phyloP scores from a whole-genome alignment of 2,888 invertebrate species.

The Drosophila kambysellisi region DNA sequence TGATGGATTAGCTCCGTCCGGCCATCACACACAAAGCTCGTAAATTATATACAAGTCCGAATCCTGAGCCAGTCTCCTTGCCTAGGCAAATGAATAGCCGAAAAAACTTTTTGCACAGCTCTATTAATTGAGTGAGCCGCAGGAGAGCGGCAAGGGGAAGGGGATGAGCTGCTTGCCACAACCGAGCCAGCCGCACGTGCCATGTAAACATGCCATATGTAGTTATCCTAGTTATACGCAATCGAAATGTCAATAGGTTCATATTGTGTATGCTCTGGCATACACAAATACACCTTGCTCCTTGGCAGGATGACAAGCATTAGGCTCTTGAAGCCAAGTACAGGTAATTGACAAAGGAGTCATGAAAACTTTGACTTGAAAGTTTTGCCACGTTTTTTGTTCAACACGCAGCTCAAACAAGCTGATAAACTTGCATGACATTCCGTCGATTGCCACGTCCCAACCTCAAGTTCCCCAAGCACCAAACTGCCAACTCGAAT shows the following conservation, averaged over 20 bases:
- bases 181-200: constrained; percentile 44
- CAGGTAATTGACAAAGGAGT: constrained; percentile 79
- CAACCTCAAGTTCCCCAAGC: constrained; percentile 32
- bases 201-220: constrained; percentile 48
- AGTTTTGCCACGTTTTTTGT: constrained; percentile 77
- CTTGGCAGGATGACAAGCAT: constrained; percentile 12
- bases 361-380: constrained; percentile 77
- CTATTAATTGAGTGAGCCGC: constrained; percentile 65
- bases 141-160: not conserved
- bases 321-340: constrained; percentile 51
- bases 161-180: not conserved
- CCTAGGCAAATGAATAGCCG: constrained; percentile 60
- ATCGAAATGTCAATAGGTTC: constrained; percentile 74
- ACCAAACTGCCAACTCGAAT: constrained; percentile 24
- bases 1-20: constrained; percentile 70
- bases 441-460: constrained; percentile 51
- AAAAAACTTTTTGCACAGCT: constrained; percentile 56
- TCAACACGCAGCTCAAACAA: constrained; percentile 75
- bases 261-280: constrained; percentile 36
- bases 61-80: constrained; percentile 3
- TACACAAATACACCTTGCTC: not conserved
- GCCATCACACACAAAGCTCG: constrained; percentile 43
- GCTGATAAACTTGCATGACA: constrained; percentile 79
- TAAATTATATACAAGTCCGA: constrained; percentile 57
- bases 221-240: constrained; percentile 60